Conservation (phyloP, 2,797 vertebrate genomes). For the Sebastiscus tertius region DNA sequence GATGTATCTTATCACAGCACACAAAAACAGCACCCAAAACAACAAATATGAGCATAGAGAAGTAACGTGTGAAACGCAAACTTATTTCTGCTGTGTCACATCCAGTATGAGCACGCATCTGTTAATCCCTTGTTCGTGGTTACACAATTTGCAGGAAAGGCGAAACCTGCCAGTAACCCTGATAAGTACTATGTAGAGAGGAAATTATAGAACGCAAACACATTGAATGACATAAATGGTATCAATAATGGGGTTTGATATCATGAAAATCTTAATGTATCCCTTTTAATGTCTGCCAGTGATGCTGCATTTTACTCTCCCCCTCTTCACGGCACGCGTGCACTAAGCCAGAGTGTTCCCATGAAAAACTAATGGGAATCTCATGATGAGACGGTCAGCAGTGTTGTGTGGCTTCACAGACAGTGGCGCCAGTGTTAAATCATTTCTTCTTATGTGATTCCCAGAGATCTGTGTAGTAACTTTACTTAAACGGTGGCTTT, state of each 20-base stretch:
- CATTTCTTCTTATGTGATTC: constrained; percentile 64
- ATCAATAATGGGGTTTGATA: not conserved
- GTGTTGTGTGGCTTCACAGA: constrained; percentile 45
- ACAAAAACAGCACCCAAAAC: no score
- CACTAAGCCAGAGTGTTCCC: constrained; percentile 24
- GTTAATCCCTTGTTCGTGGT: not conserved
- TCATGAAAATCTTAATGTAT: not conserved
- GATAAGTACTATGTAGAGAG: not conserved
- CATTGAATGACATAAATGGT: not conserved
- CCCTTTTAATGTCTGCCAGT: not conserved
- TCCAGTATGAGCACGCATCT: not conserved
- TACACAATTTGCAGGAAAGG: not conserved
- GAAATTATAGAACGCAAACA: not conserved
- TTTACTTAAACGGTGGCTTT: constrained; percentile 45
- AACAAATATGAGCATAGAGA: not conserved
- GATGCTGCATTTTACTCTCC: not conserved
- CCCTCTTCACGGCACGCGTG: not conserved
- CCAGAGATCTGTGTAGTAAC: constrained; percentile 59
- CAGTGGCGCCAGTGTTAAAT: constrained; percentile 67
- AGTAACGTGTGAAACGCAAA: not conserved
- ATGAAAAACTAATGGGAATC: constrained; percentile 67
- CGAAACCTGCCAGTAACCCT: not conserved
- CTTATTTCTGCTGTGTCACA: not conserved
- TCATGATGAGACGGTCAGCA: constrained; percentile 68
- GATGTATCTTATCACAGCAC: not conserved